Evolutionary conservation across 2,797 vertebrate genomes (phyloP).

Genomic region (Periparus ater): DNA sequence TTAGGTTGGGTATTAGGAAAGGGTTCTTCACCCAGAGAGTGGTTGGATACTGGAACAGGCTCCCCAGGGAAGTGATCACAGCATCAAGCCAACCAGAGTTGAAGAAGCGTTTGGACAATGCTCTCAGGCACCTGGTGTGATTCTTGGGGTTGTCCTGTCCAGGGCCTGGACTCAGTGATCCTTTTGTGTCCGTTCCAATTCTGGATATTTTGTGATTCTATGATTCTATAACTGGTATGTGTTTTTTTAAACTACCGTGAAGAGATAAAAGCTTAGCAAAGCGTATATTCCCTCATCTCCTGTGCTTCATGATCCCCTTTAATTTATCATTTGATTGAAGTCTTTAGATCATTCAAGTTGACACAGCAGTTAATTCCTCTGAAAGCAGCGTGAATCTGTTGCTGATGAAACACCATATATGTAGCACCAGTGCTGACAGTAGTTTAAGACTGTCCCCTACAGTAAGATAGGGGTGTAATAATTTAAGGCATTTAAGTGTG

Average conservation of each 20-base stretch:
- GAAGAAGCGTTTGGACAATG: not conserved
- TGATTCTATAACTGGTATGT: not conserved
- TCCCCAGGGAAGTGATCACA: not conserved
- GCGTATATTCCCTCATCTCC: not conserved
- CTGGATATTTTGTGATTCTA: not conserved
- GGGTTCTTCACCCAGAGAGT: not conserved
- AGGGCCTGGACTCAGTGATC: not conserved
- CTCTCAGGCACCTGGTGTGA: not conserved
- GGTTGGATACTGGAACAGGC: not conserved
- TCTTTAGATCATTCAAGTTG: not conserved
- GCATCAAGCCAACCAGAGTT: not conserved
- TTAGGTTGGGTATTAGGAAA: not conserved
- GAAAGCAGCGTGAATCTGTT: not conserved
- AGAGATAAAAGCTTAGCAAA: not conserved
- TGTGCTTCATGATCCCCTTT: not conserved
- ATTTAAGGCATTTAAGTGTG: not conserved
- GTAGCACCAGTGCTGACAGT: not conserved
- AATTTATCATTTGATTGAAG: not conserved
- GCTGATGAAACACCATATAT: not conserved
- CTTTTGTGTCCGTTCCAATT: rapidly evolving
- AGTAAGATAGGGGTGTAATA: not conserved
- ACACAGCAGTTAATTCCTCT: not conserved
- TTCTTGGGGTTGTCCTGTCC: not conserved
- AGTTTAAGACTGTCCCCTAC: not conserved
- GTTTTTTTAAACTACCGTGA: not conserved